These are phyloP conservation scores for Echinometra lucunter DNA, from an alignment of 53 echinoderm and acorn worm species.

Conservation along the genomic window DNA sequence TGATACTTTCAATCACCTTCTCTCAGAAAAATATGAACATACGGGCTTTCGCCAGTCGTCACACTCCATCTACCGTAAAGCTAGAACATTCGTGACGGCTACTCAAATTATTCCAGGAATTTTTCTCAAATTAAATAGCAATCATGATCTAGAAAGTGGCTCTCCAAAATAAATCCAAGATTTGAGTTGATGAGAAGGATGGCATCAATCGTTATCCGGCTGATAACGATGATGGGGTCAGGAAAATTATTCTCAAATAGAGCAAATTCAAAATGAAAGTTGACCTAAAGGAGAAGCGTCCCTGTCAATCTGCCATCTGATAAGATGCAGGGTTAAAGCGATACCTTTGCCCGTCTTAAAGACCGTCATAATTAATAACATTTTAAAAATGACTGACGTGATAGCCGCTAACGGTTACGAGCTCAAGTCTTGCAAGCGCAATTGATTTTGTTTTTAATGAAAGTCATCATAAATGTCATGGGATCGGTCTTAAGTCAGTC, in stretches of 20 bases:
- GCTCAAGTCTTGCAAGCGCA: too few species aligned
- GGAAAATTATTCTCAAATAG: slow-evolving; percentile 31
- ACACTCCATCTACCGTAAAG: neutral
- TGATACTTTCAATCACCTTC: neutral
- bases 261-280: neutral
- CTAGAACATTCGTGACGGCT: neutral
- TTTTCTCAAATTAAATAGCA: neutral
- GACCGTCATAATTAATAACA: neutral
- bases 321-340: too few species aligned
- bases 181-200: neutral
- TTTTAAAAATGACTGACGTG: neutral
- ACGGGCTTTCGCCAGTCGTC: neutral
- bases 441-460: too few species aligned
- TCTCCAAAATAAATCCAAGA: slow-evolving; percentile 3
- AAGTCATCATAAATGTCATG: too few species aligned
- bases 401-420: neutral
- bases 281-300: neutral
- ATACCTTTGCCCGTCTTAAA: neutral
- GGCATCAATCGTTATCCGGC: neutral
- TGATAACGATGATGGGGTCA: neutral
- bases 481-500: too few species aligned
- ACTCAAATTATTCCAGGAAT: neutral
- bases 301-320: neutral
- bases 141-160: neutral
- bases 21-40: neutral